A percentile compares a stretch with the other conserved stretches of the same genome.
phyloP scores from a whole-genome alignment of 1,140 invertebrate species.

The Brachionus asplanchnoidis region DNA sequence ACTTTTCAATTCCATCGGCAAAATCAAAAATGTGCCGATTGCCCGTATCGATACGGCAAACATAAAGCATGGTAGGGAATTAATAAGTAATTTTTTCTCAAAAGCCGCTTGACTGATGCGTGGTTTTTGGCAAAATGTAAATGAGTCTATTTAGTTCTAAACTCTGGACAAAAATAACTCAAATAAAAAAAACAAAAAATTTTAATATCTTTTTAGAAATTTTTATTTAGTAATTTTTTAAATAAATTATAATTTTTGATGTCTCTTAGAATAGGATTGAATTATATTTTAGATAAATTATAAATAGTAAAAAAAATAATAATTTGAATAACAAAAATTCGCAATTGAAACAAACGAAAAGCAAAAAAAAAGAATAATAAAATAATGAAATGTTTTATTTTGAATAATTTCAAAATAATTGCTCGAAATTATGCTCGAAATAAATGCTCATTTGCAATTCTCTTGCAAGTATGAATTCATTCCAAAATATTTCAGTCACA shows the following conservation, averaged over 20 bases:
- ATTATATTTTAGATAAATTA: not conserved
- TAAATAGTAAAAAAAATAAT: not conserved
- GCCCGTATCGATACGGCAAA: constrained; percentile 33
- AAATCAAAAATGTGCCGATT: constrained; percentile 17
- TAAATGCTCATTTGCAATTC: not conserved
- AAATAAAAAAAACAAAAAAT: not conserved
- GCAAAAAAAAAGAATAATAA: not conserved
- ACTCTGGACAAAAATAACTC: not conserved
- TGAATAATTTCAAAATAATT: not conserved
- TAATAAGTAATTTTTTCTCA: not conserved
- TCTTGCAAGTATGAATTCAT: not conserved
- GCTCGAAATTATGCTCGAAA: not conserved
- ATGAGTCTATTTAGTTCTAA: not conserved
- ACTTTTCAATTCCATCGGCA: constrained; percentile 34
- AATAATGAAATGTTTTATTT: not conserved
- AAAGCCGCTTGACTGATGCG: not conserved
- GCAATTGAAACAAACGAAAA: not conserved
- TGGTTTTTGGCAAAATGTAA: not conserved
- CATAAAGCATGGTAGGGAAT: not conserved
- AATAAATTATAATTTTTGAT: constrained; percentile 2
- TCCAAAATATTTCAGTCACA: no score
- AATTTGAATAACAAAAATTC: not conserved
- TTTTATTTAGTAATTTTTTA: not conserved
- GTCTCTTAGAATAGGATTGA: not conserved
- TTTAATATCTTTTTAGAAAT: not conserved